Base-by-base conservation (phyloP, 2,888 invertebrate genomes). In the Caenorhabditis virilis region DNA sequence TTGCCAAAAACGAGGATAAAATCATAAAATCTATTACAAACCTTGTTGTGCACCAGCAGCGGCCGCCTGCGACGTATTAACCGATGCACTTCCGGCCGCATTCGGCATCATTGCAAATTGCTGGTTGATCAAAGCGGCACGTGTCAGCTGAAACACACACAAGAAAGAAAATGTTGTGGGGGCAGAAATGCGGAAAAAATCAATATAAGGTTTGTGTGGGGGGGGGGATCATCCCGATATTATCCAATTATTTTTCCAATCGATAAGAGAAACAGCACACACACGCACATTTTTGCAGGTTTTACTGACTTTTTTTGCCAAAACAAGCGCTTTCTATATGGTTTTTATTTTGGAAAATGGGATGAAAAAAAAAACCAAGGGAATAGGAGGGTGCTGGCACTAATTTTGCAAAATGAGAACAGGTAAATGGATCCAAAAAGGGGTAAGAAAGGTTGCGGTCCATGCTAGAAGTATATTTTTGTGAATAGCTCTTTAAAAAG, bases 301-400 rank as follows among this genome's bases (percentile, higher is more conserved):
- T n/a, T n/a, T n/a, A 18, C 42, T 42, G 18, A 23, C 7, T 2
- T 15, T 11, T 18, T 23, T 23, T 18, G 16, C n/a, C n/a, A n/a
- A n/a, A n/a, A n/a, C n/a, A n/a, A n/a, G n/a, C n/a, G n/a, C n/a
- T n/a, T n/a, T n/a, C n/a, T n/a, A n/a, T n/a, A n/a, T n/a, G 20
- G 7, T 39, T 39, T 18, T 16, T n/a, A 20, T 26, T 20, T 18
- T 15, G n/a, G n/a, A n/a, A n/a, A n/a, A n/a, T n/a, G n/a, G n/a
- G n/a, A n/a, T n/a, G n/a, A n/a, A n/a, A n/a, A n/a, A n/a, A n/a
- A n/a, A n/a, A n/a, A n/a, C n/a, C n/a, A n/a, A n/a, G n/a, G n/a
- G n/a, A n/a, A n/a, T n/a, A n/a, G n/a, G n/a, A n/a, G n/a, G 38
- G 16, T 38, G 30, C 30, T 30, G 38, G 38, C 56, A 52, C 30